Evolutionary conservation across 2,888 invertebrate species (phyloP).

Genomic region (Oeneis ivallda): DNA sequence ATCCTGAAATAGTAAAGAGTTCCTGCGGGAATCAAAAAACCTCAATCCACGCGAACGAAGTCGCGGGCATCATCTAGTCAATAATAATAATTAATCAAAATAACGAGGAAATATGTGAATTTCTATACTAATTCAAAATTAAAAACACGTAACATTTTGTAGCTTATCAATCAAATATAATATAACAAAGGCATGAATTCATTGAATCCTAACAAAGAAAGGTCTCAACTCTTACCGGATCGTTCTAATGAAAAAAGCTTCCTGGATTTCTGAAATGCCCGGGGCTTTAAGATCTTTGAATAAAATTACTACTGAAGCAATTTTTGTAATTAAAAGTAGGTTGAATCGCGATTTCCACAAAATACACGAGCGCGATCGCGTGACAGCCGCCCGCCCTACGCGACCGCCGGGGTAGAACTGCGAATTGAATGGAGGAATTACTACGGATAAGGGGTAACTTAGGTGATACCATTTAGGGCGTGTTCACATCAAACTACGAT

Average conservation of each 20-base stretch:
- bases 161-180: not conserved
- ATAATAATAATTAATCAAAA: not conserved
- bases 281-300: not conserved
- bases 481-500: too few species aligned
- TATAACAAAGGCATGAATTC: not conserved
- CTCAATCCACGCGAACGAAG: too few species aligned
- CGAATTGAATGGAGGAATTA: constrained; percentile 22
- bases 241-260: not conserved
- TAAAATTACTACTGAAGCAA: not conserved
- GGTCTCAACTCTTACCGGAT: constrained; percentile 41
- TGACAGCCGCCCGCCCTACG: constrained; percentile 48
- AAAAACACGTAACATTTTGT: not conserved
- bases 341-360: constrained; percentile 4
- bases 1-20: too few species aligned
- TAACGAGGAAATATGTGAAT: not conserved
- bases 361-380: constrained; percentile 17
- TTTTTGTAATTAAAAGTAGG: constrained; percentile 6
- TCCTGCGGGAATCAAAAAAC: too few species aligned
- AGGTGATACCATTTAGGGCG: not conserved
- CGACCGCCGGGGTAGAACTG: constrained; percentile 50
- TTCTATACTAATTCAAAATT: not conserved
- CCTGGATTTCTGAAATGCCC: not conserved
- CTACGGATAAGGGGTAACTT: constrained; percentile 19
- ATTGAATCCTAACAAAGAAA: constrained; percentile 10
- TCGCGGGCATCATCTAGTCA: too few species aligned